These are phyloP conservation scores for Calyptommatus sinebrachiatus DNA, from an alignment of 2,113 vertebrate species.

Conservation along the genomic window DNA sequence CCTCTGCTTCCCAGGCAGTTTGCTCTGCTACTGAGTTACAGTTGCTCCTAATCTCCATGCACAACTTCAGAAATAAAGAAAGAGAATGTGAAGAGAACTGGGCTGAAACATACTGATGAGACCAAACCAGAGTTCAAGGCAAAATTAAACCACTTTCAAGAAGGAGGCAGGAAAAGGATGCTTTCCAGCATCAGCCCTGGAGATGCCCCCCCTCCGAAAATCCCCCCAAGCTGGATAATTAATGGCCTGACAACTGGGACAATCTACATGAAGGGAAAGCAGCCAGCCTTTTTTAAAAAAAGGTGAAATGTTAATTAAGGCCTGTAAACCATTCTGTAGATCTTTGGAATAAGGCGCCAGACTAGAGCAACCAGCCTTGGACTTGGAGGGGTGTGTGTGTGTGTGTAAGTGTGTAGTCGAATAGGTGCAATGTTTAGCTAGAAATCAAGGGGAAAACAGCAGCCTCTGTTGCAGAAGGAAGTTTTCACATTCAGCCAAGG, in stretches of 20 bases:
- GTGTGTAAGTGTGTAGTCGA: too few species aligned
- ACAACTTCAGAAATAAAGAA: not conserved
- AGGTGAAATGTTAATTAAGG: conserved; percentile 37
- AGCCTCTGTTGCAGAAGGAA: not conserved
- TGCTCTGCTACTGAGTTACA: too few species aligned
- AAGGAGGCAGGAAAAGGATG: not conserved
- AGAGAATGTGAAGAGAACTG: not conserved
- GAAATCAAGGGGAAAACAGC: not conserved
- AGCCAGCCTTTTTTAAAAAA: not conserved
- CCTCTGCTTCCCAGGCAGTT: too few species aligned
- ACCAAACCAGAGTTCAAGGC: not conserved
- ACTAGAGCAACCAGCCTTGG: conserved; percentile 5
- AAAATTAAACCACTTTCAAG: not conserved
- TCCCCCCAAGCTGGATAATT: not conserved
- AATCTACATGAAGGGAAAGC: conserved; percentile 19
- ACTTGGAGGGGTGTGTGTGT: not conserved
- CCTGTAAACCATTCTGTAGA: conserved; percentile 26
- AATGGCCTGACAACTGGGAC: not conserved
- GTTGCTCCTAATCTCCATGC: not conserved
- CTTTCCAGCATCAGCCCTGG: not conserved
- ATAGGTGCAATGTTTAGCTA: too few species aligned
- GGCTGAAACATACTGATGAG: not conserved
- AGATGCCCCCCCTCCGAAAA: fast-evolving
- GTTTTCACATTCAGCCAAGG: not conserved
- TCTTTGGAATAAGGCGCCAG: conserved; percentile 29